Percentiles rank a stretch among this genome's conserved stretches.
These are phyloP conservation scores for Mactra quadrangularis DNA, from an alignment of 1,140 invertebrate genomes.

Conservation along the genomic window DNA sequence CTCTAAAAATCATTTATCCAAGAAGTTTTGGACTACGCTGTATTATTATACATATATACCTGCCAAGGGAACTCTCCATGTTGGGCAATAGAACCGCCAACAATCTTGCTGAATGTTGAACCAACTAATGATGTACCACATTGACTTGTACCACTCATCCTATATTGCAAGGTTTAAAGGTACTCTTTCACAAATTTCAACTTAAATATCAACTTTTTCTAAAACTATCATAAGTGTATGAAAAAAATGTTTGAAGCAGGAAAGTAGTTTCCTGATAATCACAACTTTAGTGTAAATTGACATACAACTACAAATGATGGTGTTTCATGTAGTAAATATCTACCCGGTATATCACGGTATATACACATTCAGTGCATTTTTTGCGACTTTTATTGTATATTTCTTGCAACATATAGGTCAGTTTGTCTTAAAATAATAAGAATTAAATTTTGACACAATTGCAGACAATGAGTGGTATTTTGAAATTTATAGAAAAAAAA, in stretches of 20 bases:
- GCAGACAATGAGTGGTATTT: no score
- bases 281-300: no score
- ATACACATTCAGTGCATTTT: no score
- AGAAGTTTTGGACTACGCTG: neutral
- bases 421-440: no score
- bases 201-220: neutral
- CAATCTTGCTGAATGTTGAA: slow-evolving; percentile 45
- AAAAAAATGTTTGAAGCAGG: neutral
- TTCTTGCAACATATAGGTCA: no score
- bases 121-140: slow-evolving; percentile 41
- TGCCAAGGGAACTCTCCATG: slow-evolving; percentile 98
- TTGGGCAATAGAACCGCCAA: slow-evolving; percentile 90
- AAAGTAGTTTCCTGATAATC: no score
- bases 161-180: neutral
- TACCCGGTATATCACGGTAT: no score
- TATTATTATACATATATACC: slow-evolving; percentile 84
- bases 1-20: neutral
- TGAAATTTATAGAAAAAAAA: no score
- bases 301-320: no score
- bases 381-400: no score
- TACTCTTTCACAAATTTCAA: neutral
- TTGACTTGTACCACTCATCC: neutral
- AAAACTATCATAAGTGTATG: neutral
- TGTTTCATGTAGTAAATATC: no score
- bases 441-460: no score